A percentile compares a stretch with the other conserved stretches of the same genome.
phyloP scores from a whole-genome alignment of 2,113 vertebrate species.

The Platysternon megacephalum region DNA sequence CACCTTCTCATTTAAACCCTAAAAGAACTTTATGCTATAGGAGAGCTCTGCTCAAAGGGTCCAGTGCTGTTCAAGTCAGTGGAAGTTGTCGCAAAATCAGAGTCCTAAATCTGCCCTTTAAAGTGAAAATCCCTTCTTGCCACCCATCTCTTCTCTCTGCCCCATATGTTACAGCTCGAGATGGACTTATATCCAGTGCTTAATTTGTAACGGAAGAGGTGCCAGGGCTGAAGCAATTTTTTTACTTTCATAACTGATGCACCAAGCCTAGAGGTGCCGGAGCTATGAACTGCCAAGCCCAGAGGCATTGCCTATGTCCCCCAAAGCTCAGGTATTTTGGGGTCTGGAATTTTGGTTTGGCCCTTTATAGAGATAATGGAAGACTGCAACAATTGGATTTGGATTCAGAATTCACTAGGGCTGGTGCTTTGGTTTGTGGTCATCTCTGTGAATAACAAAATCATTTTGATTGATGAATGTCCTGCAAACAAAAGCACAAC shows the following conservation, averaged over 20 bases:
- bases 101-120: neutral
- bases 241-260: too few species aligned
- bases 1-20: too few species aligned
- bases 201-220: too few species aligned
- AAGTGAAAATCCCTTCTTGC: neutral
- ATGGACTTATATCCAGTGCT: neutral
- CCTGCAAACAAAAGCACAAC: neutral
- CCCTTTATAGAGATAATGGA: neutral
- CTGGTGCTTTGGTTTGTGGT: neutral
- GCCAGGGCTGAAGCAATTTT: too few species aligned
- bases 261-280: too few species aligned
- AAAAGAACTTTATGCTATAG: too few species aligned
- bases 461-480: neutral
- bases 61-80: neutral
- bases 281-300: too few species aligned
- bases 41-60: neutral
- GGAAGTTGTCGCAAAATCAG: neutral
- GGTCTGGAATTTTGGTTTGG: neutral
- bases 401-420: neutral
- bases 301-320: neutral
- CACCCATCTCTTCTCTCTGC: neutral
- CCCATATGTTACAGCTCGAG: neutral
- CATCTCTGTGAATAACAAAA: neutral
- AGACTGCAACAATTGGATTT: neutral
- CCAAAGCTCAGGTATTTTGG: neutral